Evolutionary conservation across 2,797 vertebrate genomes (phyloP).

Genomic region (Esox masquinongy): DNA sequence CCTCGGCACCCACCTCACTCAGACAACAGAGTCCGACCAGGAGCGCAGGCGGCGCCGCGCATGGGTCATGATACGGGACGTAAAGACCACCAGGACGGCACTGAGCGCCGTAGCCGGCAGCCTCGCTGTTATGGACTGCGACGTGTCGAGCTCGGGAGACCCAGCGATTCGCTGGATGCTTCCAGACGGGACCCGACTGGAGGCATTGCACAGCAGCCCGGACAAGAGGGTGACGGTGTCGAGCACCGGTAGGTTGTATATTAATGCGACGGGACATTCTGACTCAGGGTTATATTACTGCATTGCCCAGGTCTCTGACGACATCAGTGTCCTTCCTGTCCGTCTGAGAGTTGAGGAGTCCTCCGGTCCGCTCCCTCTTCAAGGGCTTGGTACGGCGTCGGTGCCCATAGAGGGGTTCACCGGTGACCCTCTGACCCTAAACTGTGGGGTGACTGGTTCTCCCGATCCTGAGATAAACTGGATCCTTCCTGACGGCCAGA

Average conservation of each 20-base stretch:
- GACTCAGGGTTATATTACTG: conserved; percentile 88
- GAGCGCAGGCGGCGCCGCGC: conserved; percentile 55
- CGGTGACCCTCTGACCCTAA: conserved; percentile 73
- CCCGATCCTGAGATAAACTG: conserved; percentile 85
- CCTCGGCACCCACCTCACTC: conserved; percentile 66
- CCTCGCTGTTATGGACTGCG: conserved; percentile 75
- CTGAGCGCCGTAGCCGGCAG: conserved; percentile 72
- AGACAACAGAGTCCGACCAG: conserved; percentile 64
- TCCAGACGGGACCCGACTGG: conserved; percentile 78
- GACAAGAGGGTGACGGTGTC: conserved; percentile 76
- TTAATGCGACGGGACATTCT: conserved; percentile 64
- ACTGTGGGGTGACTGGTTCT: conserved; percentile 72
- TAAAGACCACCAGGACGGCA: conserved; percentile 52
- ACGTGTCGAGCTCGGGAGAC: conserved; percentile 78
- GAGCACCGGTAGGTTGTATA: conserved; percentile 71
- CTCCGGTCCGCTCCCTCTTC: conserved; percentile 61
- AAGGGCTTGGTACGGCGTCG: conserved; percentile 38
- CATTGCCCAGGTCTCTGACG: conserved; percentile 73
- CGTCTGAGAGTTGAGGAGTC: conserved; percentile 79
- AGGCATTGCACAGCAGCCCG: conserved; percentile 65
- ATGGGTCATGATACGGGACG: conserved; percentile 86
- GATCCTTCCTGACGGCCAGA: conserved; percentile 80
- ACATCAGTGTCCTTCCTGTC: conserved; percentile 69
- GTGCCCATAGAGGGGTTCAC: conserved; percentile 63
- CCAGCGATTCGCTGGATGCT: conserved; percentile 79